Percentiles rank a stretch among this genome's conserved stretches.
phyloP scores from a whole-genome alignment of 2,797 vertebrate genomes.

The Dermochelys coriacea region DNA sequence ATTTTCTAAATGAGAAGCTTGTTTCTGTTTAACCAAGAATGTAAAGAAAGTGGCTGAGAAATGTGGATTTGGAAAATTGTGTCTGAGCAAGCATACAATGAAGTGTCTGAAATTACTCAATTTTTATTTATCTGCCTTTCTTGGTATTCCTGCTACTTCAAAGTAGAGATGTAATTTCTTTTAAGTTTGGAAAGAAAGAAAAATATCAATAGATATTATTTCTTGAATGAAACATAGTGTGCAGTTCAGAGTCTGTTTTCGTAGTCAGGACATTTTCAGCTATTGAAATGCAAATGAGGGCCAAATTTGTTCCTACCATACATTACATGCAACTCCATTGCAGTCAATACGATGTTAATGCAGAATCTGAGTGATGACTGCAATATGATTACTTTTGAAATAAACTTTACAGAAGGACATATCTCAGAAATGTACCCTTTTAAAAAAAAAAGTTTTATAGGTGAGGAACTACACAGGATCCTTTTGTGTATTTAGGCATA shows the following conservation, averaged over 20 bases:
- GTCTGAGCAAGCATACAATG: not conserved
- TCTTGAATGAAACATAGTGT: not conserved
- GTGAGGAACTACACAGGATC: not conserved
- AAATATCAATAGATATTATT: not conserved
- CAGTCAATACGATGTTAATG: not conserved
- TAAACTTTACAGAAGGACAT: not conserved
- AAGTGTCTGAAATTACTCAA: not conserved
- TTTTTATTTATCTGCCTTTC: not conserved
- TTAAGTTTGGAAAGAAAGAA: not conserved
- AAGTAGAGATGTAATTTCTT: not conserved
- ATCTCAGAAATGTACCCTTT: not conserved
- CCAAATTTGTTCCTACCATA: not conserved
- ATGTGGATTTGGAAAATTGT: not conserved
- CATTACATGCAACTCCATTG: slow-evolving; percentile 7
- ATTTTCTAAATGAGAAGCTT: slow-evolving; percentile 1
- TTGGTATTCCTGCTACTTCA: not conserved
- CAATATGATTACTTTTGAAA: slow-evolving; percentile 28
- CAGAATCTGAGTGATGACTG: slow-evolving; percentile 42
- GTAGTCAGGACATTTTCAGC: not conserved
- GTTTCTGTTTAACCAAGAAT: not conserved
- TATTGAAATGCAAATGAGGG: slow-evolving; percentile 8
- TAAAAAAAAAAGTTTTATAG: not conserved
- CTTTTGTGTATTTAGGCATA: not conserved
- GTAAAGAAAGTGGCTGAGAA: not conserved
- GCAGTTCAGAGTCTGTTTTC: not conserved